These are phyloP conservation scores for Ormyrus labotus DNA, from an alignment of 2,888 invertebrate species.

Conservation along the genomic window DNA sequence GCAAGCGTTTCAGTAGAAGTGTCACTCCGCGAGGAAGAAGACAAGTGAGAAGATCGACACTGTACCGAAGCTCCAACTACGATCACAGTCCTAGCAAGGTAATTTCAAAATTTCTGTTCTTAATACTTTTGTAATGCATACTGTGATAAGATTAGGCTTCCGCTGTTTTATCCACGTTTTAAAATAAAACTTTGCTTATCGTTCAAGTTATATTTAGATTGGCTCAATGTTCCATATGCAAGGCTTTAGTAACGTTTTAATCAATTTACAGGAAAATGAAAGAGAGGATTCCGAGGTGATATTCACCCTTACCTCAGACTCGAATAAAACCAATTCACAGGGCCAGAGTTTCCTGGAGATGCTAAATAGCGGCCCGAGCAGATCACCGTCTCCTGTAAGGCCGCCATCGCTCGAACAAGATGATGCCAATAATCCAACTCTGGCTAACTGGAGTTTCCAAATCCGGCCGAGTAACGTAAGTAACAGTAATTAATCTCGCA, in stretches of 20 bases:
- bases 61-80: slow-evolving; percentile 64
- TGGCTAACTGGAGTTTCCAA: slow-evolving; percentile 72
- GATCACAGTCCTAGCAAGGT: slow-evolving; percentile 71
- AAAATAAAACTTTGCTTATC: no score
- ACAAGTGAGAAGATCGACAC: slow-evolving; percentile 67
- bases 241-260: background rate
- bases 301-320: slow-evolving; percentile 63
- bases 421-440: slow-evolving; percentile 70
- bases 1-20: slow-evolving; percentile 81
- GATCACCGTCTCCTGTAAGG: slow-evolving; percentile 73
- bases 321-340: slow-evolving; percentile 59
- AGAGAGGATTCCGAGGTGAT: slow-evolving; percentile 63
- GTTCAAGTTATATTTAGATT: no score
- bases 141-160: no score
- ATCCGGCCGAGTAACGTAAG: slow-evolving; percentile 67
- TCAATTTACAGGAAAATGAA: slow-evolving; percentile 67
- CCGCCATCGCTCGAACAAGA: slow-evolving; percentile 69
- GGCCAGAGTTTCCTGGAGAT: slow-evolving; percentile 72
- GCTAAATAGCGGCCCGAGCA: slow-evolving; percentile 73
- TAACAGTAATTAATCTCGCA: background rate
- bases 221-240: no score
- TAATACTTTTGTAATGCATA: no score
- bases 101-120: background rate
- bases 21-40: slow-evolving; percentile 78
- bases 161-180: no score